These are phyloP conservation scores for Apocrypta bakeri DNA, from an alignment of 1,140 invertebrate species.

Conservation along the genomic window DNA sequence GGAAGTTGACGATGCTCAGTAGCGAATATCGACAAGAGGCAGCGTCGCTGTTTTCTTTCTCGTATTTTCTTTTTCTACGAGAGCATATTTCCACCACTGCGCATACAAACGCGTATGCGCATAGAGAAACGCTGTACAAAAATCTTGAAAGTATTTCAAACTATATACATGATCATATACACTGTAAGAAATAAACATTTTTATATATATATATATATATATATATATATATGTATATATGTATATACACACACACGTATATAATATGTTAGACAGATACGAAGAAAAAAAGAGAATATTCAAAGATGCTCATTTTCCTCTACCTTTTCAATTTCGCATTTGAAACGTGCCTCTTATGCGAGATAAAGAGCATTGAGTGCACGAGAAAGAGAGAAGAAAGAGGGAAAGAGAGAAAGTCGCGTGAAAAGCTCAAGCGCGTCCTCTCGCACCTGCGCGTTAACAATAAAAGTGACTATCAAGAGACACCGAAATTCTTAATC, in stretches of 20 bases:
- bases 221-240: too few relatives aligned
- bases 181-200: too few relatives aligned
- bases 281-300: too few relatives aligned
- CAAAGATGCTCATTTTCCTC: background rate
- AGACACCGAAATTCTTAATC: conserved; percentile 11
- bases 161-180: background rate
- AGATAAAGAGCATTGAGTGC: background rate
- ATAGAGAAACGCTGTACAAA: background rate
- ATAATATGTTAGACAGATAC: too few relatives aligned
- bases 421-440: background rate
- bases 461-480: background rate
- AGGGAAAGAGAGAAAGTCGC: background rate
- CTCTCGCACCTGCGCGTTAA: background rate
- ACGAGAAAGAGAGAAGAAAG: background rate
- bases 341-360: background rate
- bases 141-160: background rate
- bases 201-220: background rate
- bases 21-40: too few relatives aligned
- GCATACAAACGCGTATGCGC: too few relatives aligned
- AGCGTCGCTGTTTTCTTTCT: too few relatives aligned
- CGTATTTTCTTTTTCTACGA: too few relatives aligned
- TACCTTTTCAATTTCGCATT: background rate
- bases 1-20: too few relatives aligned
- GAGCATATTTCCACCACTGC: too few relatives aligned
- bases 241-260: too few relatives aligned